Evolutionary conservation across 2,797 vertebrate species (phyloP).

Genomic region (Sebastes dallii): DNA sequence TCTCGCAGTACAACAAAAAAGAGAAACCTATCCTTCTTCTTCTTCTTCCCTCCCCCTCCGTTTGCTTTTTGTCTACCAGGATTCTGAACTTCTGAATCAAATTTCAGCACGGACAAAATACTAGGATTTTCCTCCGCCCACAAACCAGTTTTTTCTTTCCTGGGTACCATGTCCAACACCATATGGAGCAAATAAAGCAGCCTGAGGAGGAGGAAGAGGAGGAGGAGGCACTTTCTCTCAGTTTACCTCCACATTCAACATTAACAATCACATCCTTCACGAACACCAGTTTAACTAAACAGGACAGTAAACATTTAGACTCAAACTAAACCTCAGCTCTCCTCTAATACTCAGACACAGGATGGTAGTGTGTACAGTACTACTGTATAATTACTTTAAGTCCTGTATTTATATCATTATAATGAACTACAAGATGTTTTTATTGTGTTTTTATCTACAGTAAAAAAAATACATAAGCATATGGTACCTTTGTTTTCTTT

Average conservation of each 20-base stretch:
- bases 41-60: conserved; percentile 70
- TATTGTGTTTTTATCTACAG: background rate
- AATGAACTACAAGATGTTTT: background rate
- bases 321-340: conserved; percentile 14
- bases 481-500: background rate
- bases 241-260: conserved; percentile 67
- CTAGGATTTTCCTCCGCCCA: conserved; percentile 81
- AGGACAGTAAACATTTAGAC: conserved; percentile 56
- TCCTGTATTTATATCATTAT: background rate
- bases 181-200: conserved; percentile 82
- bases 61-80: conserved; percentile 78
- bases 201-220: background rate
- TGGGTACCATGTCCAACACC: conserved; percentile 78
- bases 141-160: conserved; percentile 29
- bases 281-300: conserved; percentile 48
- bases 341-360: background rate
- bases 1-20: conserved; percentile 31
- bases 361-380: background rate
- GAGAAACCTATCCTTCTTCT: conserved; percentile 39
- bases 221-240: conserved; percentile 32
- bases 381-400: background rate
- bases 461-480: background rate
- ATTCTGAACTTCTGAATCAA: conserved; percentile 84
- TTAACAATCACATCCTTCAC: conserved; percentile 46
- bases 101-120: conserved; percentile 84